These are phyloP conservation scores for Anthonomus grandis DNA, from an alignment of 1,140 invertebrate species.

Conservation along the genomic window DNA sequence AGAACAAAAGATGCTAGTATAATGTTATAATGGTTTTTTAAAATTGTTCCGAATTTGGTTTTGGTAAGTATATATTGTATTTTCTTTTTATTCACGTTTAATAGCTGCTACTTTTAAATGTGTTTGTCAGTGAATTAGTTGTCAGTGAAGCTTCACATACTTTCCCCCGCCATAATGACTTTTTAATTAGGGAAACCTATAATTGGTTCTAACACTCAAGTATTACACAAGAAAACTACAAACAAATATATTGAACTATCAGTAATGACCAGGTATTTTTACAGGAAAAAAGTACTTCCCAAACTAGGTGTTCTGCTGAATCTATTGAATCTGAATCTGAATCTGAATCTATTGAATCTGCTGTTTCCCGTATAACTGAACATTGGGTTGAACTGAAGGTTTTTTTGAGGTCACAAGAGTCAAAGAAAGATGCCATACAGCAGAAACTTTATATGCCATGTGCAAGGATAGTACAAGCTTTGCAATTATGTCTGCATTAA, in stretches of 20 bases:
- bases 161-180: slow-evolving; percentile 44
- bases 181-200: slow-evolving; percentile 44
- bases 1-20: background rate
- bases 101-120: background rate
- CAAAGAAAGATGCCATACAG: slow-evolving; percentile 13
- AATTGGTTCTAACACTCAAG: slow-evolving; percentile 40
- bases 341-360: slow-evolving; percentile 9
- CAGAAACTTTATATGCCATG: slow-evolving; percentile 11
- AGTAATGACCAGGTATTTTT: background rate
- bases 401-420: slow-evolving; percentile 4
- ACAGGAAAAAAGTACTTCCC: background rate
- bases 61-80: background rate
- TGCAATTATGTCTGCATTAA: background rate
- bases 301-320: background rate
- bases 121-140: slow-evolving; percentile 14
- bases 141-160: slow-evolving; percentile 29
- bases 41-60: background rate
- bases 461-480: background rate
- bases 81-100: too few relatives aligned
- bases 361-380: slow-evolving; percentile 41
- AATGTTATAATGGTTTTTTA: background rate
- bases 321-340: too few relatives aligned
- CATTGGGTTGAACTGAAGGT: slow-evolving; percentile 47
- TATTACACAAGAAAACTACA: slow-evolving; percentile 27
- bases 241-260: slow-evolving; percentile 17